Percentiles rank a stretch among this genome's conserved stretches.
Evolutionary conservation across 1,140 invertebrate species (phyloP).

Genomic region (Chlorops oryzae): DNA sequence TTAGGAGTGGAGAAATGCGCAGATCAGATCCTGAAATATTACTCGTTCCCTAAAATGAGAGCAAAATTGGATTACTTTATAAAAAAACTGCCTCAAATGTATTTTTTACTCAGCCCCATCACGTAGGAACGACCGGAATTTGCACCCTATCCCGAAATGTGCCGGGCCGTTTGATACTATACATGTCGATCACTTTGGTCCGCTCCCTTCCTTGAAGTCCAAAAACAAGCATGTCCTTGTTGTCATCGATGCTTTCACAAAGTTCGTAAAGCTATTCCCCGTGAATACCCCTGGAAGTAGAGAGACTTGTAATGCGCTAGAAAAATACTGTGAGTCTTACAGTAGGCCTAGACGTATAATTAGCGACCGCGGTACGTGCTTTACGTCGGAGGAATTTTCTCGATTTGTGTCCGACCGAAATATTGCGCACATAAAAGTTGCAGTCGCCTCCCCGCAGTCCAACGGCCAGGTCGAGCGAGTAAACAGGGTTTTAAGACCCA

Average conservation of each 20-base stretch:
- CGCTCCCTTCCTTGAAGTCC: no score
- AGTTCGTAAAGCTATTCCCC: not conserved
- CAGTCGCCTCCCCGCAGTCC: not conserved
- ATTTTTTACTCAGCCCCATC: no score
- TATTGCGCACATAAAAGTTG: not conserved
- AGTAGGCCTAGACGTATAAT: not conserved
- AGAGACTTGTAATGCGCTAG: not conserved
- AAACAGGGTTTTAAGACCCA: not conserved
- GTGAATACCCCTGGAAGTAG: not conserved
- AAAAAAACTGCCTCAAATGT: not conserved
- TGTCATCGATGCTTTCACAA: not conserved
- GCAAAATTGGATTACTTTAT: no score
- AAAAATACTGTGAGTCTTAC: not conserved
- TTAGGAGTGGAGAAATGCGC: not conserved
- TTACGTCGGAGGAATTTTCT: not conserved
- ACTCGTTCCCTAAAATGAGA: no score
- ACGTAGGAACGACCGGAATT: not conserved
- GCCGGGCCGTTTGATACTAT: not conserved
- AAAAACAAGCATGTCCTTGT: not conserved
- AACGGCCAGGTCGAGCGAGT: constrained; percentile 3
- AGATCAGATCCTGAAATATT: not conserved
- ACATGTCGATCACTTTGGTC: no score
- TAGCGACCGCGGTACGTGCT: not conserved
- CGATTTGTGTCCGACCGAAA: not conserved
- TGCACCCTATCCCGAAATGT: not conserved